Evolutionary conservation across 1,140 invertebrate species (phyloP).

Genomic region (Tribolium castaneum): DNA sequence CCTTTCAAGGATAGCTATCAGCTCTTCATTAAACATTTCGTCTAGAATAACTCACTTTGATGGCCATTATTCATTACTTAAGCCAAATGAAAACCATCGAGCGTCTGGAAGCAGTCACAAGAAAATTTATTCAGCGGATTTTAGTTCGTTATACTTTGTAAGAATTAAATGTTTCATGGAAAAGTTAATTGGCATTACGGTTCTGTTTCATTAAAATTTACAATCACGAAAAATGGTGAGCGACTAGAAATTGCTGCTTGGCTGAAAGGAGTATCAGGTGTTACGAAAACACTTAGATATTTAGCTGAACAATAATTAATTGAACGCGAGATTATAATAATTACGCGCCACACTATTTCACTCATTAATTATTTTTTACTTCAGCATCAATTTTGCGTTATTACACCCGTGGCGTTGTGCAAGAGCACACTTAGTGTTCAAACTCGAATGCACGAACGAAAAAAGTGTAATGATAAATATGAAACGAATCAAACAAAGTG

Average conservation of each 20-base stretch:
- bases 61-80: background rate
- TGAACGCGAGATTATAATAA: constrained; percentile 18
- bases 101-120: background rate
- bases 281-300: background rate
- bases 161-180: background rate
- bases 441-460: constrained; percentile 10
- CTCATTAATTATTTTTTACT: constrained; percentile 23
- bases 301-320: constrained; percentile 3
- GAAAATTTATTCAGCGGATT: constrained; percentile 6
- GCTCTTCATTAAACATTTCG: constrained; percentile 7
- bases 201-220: constrained; percentile 12
- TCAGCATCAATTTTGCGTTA: constrained; percentile 10
- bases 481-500: constrained; percentile 38
- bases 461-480: constrained; percentile 40
- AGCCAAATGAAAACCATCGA: background rate
- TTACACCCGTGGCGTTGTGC: background rate
- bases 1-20: constrained; percentile 32
- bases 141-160: constrained; percentile 33
- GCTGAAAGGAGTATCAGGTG: constrained; percentile 1
- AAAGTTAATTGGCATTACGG: constrained; percentile 15
- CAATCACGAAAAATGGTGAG: background rate
- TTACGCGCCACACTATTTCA: background rate
- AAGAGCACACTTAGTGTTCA: constrained; percentile 1
- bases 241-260: background rate
- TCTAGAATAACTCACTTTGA: constrained; percentile 7